Evolutionary conservation across 2,888 invertebrate species (phyloP).

Genomic region (Blastobasis adustella): DNA sequence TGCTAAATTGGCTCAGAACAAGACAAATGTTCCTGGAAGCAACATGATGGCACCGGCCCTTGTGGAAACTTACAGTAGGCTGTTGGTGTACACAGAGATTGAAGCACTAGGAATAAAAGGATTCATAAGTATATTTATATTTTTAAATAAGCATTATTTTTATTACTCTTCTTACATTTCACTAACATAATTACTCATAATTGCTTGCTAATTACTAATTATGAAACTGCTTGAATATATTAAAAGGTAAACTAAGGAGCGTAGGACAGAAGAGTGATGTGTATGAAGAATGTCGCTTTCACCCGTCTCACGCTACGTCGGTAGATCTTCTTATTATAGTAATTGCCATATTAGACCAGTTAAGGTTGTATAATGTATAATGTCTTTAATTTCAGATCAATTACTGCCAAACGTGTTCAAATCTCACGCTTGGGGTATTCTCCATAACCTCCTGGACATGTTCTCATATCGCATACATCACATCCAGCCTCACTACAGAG

Average conservation of each 20-base stretch:
- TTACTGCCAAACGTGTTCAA: conserved; percentile 93
- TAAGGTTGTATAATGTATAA: no score
- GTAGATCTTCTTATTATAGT: no score
- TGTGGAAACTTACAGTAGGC: conserved; percentile 94
- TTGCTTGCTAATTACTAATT: no score
- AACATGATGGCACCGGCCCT: conserved; percentile 88
- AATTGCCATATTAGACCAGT: no score
- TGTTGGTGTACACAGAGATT: conserved; percentile 96
- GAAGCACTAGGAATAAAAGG: conserved; percentile 97
- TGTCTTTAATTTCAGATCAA: conserved; percentile 75
- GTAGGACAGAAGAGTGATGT: no score
- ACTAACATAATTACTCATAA: no score
- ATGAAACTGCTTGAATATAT: no score
- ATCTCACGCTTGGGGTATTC: conserved; percentile 94
- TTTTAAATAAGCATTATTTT: background rate
- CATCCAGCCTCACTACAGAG: conserved; percentile 95
- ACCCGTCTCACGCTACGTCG: no score
- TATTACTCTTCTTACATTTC: no score
- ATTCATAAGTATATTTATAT: conserved; percentile 84
- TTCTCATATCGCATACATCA: conserved; percentile 97
- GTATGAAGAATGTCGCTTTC: no score
- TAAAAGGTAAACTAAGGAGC: no score
- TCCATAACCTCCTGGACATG: conserved; percentile 97
- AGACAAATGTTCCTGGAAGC: conserved; percentile 82
- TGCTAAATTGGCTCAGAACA: conserved; percentile 91